These are phyloP conservation scores for Physella acuta DNA, from an alignment of 1,140 invertebrate genomes.

Conservation along the genomic window DNA sequence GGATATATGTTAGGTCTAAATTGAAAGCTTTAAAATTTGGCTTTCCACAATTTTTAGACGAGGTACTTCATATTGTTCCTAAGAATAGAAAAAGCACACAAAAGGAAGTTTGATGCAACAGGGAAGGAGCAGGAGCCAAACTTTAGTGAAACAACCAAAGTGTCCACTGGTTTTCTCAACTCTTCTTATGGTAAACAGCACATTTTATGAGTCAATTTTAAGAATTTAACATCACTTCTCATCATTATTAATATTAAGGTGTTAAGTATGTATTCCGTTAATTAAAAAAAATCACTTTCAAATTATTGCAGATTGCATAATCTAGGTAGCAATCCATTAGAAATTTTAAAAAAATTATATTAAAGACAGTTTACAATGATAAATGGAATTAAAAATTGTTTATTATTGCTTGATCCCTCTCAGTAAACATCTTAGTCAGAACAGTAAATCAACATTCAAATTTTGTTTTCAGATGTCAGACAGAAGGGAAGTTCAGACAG, in stretches of 20 bases:
- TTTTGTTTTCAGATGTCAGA: constrained; percentile 36
- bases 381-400: too few relatives aligned
- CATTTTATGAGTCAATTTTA: too few relatives aligned
- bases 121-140: constrained; percentile 51
- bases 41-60: constrained; percentile 35
- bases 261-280: too few relatives aligned
- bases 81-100: constrained; percentile 36
- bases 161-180: constrained; percentile 48
- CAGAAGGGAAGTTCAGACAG: constrained; percentile 43
- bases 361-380: too few relatives aligned
- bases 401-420: too few relatives aligned
- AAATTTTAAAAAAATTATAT: too few relatives aligned
- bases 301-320: too few relatives aligned
- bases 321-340: too few relatives aligned
- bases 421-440: not conserved
- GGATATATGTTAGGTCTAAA: not conserved
- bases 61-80: constrained; percentile 42
- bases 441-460: constrained; percentile 1
- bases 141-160: constrained; percentile 50
- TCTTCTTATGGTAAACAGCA: constrained; percentile 55
- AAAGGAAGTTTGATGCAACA: constrained; percentile 42
- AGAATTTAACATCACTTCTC: too few relatives aligned
- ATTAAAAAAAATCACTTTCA: too few relatives aligned
- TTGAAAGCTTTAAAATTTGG: constrained; percentile 6
- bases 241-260: too few relatives aligned